Base-by-base conservation (phyloP, 2,888 invertebrate species). In the Rhorus exstirpatorius region DNA sequence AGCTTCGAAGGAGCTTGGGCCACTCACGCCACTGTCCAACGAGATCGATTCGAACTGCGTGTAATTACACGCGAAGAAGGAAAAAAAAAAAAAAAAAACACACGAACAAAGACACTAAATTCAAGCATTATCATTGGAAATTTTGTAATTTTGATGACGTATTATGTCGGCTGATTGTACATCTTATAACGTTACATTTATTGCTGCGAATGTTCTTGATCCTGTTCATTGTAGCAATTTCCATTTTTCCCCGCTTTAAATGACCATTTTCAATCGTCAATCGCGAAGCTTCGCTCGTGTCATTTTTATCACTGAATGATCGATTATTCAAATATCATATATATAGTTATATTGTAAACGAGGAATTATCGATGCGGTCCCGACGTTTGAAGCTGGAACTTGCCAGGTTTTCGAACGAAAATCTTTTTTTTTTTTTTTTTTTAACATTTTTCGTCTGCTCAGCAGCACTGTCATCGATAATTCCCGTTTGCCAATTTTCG, bases 171-270 rank as follows among this genome's bases (percentile, higher is more conserved):
- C 4, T 88, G 88, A 89, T 90, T 90, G 90, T 89, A 90, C 89
- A 90, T 89, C 89, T 89, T n/a, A n/a, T 19, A 8, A 90, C 88
- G 86, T 90, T 89, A 90, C 89, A 91, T 89, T 90, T 90, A 91
- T 91, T 90, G 89, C 89, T 85, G 86, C 88, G 89, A 86, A 70
- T 49, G 38, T 87, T 89, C 86, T 87, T 87, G 89, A 90, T 88
- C 88, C 44, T 63, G 63, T 7, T 46, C n/a, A 21, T 61, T 38
- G 21, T 17, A 3, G 26, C 12, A 26, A 12, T 26, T 4, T 31
- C 35, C 8, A 17, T 31, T 58, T 31, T 58, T 17, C 4, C n/a
- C n/a, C n/a, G n/a, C n/a, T n/a, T n/a, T n/a, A n/a, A n/a, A n/a
- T n/a, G n/a, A n/a, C n/a, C n/a, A n/a, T n/a, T n/a, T n/a, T n/a